Conservation (phyloP, 2,888 invertebrate genomes). For the Litoditis marina region DNA sequence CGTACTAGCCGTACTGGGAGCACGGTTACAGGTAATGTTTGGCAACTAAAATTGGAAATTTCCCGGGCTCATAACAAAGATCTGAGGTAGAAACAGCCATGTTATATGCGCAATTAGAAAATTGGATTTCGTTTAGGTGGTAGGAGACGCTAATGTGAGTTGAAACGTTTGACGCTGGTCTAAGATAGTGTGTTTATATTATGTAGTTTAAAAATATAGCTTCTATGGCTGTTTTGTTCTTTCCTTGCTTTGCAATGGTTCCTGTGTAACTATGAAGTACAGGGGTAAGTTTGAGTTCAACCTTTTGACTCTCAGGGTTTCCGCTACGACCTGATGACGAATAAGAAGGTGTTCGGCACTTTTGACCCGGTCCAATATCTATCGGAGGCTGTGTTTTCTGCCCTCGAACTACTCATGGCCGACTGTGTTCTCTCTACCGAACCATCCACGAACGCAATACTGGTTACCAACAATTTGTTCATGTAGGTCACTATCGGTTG, state of each 20-base stretch:
- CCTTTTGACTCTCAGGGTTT: constrained; percentile 40
- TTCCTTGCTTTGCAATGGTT: no score
- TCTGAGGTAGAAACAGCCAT: no score
- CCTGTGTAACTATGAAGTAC: background rate
- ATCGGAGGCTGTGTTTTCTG: constrained; percentile 56
- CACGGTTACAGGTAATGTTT: constrained; percentile 44
- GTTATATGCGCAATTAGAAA: no score
- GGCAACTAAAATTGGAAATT: no score
- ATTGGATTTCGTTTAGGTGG: no score
- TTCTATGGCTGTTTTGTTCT: no score
- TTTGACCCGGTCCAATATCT: constrained; percentile 52
- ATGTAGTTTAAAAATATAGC: no score
- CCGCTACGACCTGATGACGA: constrained; percentile 54
- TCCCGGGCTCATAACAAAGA: no score
- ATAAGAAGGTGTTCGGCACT: constrained; percentile 42
- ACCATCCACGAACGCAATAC: constrained; percentile 56
- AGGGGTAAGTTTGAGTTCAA: background rate
- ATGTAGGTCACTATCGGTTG: no score
- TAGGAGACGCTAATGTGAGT: no score
- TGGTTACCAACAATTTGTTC: constrained; percentile 59
- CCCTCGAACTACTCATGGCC: constrained; percentile 57
- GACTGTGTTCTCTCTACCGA: constrained; percentile 58
- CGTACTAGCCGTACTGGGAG: constrained; percentile 54
- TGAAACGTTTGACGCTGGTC: no score
- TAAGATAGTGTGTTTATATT: no score